Conservation (phyloP, 2,113 vertebrate species). For the Sclerurus mexicanus region DNA sequence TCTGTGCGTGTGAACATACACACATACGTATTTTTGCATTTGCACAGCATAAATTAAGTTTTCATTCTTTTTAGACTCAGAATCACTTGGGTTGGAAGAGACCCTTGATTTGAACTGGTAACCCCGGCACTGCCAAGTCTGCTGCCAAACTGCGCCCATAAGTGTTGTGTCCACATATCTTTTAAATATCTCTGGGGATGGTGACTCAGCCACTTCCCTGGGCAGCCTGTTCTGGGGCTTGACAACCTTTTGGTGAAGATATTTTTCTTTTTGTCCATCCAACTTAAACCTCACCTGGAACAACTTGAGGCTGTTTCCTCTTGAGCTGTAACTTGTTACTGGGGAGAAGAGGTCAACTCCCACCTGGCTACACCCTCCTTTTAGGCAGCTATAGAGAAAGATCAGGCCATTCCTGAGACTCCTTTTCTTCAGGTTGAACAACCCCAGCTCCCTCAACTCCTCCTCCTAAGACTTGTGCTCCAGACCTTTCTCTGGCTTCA, state of each 20-base stretch:
- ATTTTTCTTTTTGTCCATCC: background rate
- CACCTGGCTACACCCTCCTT: background rate
- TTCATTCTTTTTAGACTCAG: background rate
- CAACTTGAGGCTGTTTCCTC: background rate
- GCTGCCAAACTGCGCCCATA: background rate
- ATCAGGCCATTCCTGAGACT: background rate
- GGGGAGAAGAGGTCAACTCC: too few relatives aligned
- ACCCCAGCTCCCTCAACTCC: background rate
- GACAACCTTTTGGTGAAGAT: background rate
- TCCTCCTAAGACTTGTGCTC: background rate
- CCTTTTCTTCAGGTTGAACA: background rate
- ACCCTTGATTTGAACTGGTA: background rate
- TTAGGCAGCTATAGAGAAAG: background rate
- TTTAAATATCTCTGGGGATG: background rate
- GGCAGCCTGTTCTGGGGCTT: background rate
- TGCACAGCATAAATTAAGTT: background rate
- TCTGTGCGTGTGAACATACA: background rate
- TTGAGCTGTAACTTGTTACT: background rate
- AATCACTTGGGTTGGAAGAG: background rate
- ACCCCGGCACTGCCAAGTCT: background rate
- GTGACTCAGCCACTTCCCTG: background rate
- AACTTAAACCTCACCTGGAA: background rate
- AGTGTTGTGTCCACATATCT: background rate
- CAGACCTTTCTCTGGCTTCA: background rate
- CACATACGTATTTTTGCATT: background rate